Percentiles rank a stretch among this genome's conserved stretches.
These are phyloP conservation scores for Microcebus lehilahytsara DNA, from an alignment of 2,113 vertebrate genomes.

Conservation along the genomic window DNA sequence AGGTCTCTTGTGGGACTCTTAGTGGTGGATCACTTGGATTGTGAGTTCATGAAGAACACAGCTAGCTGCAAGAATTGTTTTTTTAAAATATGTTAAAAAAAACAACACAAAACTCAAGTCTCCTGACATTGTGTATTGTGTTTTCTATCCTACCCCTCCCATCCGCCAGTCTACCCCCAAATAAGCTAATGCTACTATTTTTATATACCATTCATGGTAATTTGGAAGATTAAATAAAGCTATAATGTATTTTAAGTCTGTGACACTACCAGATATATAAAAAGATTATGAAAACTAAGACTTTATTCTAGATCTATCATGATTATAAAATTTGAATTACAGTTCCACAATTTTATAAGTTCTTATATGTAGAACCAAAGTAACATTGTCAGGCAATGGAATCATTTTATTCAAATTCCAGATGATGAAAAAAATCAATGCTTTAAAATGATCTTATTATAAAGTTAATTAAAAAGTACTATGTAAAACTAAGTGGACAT, in stretches of 20 bases:
- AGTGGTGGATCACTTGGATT: too few species aligned
- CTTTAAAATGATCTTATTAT: neutral
- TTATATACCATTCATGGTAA: neutral
- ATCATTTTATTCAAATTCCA: neutral
- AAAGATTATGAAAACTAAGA: slow-evolving; percentile 20
- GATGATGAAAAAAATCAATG: slow-evolving; percentile 17
- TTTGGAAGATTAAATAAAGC: neutral
- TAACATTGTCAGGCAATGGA: neutral
- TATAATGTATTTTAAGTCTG: neutral
- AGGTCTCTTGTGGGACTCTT: too few species aligned
- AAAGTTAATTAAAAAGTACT: neutral
- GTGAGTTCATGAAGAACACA: too few species aligned
- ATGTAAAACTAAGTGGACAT: neutral
- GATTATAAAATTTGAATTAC: neutral
- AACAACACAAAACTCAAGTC: neutral
- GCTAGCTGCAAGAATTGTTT: too few species aligned
- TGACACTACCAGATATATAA: neutral
- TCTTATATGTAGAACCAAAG: neutral
- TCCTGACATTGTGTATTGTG: neutral
- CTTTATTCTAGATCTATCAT: neutral
- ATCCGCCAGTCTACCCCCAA: too few species aligned
- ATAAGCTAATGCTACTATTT: neutral
- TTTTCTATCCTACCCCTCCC: neutral
- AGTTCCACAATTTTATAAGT: neutral
- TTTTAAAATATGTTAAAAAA: too few species aligned